Percentiles rank a stretch among this genome's conserved stretches.
These are phyloP conservation scores for Eunapius fragilis DNA, from an alignment of 37 sponge, comb jelly and placozoan species.

Conservation along the genomic window DNA sequence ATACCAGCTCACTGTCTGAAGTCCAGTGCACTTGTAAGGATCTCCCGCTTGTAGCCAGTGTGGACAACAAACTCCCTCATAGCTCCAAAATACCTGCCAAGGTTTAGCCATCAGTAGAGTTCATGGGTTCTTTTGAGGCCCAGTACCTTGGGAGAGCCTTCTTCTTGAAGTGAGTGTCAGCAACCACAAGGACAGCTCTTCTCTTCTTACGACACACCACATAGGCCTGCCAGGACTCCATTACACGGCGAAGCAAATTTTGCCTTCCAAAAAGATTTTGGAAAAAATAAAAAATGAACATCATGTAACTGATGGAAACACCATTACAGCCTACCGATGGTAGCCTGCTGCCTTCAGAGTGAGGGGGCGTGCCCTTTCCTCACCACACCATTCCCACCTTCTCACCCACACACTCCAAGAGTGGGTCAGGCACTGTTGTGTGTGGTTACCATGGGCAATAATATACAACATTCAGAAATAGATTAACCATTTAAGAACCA, in stretches of 20 bases:
- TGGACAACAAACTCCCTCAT: conserved; percentile 22
- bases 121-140: not conserved
- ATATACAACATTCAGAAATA: not conserved
- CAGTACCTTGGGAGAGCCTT: conserved; percentile 49
- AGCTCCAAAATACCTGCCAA: conserved; percentile 34
- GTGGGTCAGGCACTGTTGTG: not conserved
- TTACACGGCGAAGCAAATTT: not conserved
- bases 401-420: conserved; percentile 46
- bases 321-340: not conserved
- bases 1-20: conserved; percentile 37
- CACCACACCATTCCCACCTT: conserved; percentile 63
- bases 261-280: not conserved
- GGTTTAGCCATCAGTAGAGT: not conserved
- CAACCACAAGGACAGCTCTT: conserved; percentile 8
- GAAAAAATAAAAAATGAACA: not conserved
- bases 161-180: conserved; percentile 52
- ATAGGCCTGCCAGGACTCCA: conserved; percentile 28
- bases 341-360: conserved; percentile 36
- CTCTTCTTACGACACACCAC: conserved; percentile 12
- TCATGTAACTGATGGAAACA: not conserved
- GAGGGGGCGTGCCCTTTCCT: conserved; percentile 34
- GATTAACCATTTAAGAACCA: not conserved
- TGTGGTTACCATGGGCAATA: not conserved
- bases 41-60: conserved; percentile 19
- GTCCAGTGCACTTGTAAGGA: not conserved